phyloP scores from a whole-genome alignment of 2,888 invertebrate genomes.

The Chrysodeixis includens region DNA sequence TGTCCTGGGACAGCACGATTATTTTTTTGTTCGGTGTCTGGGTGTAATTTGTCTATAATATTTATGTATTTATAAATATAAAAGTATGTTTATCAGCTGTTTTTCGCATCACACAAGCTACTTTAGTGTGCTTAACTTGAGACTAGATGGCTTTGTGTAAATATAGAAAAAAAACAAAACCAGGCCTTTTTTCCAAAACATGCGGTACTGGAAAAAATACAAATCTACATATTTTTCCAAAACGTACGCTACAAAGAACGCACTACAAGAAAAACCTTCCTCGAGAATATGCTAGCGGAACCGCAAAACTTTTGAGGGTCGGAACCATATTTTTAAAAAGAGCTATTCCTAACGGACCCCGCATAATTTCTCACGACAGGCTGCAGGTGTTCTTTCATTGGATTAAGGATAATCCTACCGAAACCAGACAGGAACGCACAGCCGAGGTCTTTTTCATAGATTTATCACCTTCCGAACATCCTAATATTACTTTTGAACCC shows the following conservation, averaged over 20 bases:
- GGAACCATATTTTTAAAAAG: background rate
- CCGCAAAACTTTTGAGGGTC: background rate
- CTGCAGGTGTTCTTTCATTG: slow-evolving; percentile 2
- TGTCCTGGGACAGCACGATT: too few species aligned
- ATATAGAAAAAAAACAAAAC: too few species aligned
- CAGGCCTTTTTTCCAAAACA: too few species aligned
- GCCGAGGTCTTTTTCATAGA: background rate
- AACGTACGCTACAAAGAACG: background rate
- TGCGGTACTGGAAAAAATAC: too few species aligned
- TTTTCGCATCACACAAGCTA: too few species aligned
- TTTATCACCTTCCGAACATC: slow-evolving; percentile 3
- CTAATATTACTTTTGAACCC: slow-evolving; percentile 2
- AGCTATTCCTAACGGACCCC: background rate
- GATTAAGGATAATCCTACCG: slow-evolving; percentile 5
- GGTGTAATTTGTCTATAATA: too few species aligned
- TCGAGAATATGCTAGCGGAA: background rate
- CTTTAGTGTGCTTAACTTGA: too few species aligned
- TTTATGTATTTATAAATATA: too few species aligned
- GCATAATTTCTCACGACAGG: slow-evolving; percentile 2
- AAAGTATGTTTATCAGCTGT: too few species aligned
- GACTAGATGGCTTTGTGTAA: too few species aligned
- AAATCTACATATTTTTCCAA: too few species aligned
- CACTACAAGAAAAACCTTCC: background rate
- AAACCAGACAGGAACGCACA: background rate
- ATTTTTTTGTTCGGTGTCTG: too few species aligned